Conservation (phyloP, 2,888 invertebrate genomes). For the Eupithecia pulchellata region DNA sequence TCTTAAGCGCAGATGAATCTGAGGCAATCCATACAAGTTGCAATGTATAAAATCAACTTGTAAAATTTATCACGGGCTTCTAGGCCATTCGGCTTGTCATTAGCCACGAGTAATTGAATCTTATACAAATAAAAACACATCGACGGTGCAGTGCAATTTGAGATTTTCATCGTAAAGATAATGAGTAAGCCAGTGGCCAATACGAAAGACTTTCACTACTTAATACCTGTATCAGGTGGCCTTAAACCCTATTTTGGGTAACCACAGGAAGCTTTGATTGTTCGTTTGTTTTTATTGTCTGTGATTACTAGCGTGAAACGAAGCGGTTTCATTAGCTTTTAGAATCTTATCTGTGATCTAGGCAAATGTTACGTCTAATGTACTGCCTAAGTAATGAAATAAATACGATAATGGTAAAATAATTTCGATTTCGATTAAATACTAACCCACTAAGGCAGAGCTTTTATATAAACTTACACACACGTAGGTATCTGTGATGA, state of each 20-base stretch:
- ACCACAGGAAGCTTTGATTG: conserved; percentile 71
- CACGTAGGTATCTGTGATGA: not conserved
- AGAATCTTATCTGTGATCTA: conserved; percentile 20
- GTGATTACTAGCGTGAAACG: conserved; percentile 50
- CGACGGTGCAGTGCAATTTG: conserved; percentile 74
- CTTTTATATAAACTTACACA: not conserved
- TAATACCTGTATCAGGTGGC: conserved; percentile 60
- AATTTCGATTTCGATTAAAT: conserved; percentile 13
- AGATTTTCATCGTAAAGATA: conserved; percentile 78
- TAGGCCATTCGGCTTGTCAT: conserved; percentile 57
- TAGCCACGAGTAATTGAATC: conserved; percentile 77
- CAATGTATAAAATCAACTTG: not conserved
- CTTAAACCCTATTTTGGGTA: conserved; percentile 77
- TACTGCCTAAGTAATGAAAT: not conserved
- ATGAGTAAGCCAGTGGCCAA: conserved; percentile 71
- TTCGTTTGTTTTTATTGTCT: conserved; percentile 60
- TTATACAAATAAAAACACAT: conserved; percentile 76
- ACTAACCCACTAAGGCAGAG: not conserved
- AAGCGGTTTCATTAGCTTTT: conserved; percentile 42
- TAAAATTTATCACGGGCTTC: conserved; percentile 18
- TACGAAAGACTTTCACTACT: conserved; percentile 81
- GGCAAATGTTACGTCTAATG: not conserved
- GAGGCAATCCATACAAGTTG: not conserved
- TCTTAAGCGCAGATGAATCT: too few relatives aligned
- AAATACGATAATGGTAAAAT: conserved; percentile 16